phyloP scores from a whole-genome alignment of 2,113 vertebrate genomes.

The Nymphicus hollandicus region DNA sequence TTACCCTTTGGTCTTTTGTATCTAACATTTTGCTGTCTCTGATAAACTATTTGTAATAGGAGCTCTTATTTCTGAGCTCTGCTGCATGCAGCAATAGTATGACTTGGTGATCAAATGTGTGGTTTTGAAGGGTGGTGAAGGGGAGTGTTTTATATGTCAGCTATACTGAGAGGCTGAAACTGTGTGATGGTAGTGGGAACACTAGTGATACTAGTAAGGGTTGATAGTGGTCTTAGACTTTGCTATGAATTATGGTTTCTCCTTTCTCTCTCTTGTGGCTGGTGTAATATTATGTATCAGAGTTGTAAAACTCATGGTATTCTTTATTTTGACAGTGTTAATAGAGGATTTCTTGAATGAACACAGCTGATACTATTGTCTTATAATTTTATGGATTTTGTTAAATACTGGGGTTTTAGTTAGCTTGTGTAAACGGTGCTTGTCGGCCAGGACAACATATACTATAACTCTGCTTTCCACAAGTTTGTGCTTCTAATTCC shows the following conservation, averaged over 20 bases:
- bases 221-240: neutral
- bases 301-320: neutral
- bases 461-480: neutral
- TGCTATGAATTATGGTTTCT: neutral
- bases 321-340: neutral
- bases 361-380: neutral
- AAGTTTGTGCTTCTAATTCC: neutral
- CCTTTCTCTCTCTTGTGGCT: neutral
- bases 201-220: neutral
- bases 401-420: neutral
- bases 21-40: neutral
- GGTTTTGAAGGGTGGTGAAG: fast-evolving
- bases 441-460: neutral
- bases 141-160: neutral
- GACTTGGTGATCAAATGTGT: neutral
- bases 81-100: neutral
- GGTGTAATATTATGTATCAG: neutral
- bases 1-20: neutral
- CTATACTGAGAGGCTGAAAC: neutral
- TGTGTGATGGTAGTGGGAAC: neutral
- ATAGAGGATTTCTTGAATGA: neutral
- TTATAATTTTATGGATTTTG: neutral
- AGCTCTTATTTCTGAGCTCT: neutral
- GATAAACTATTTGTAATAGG: neutral
- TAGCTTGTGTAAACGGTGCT: neutral